Evolutionary conservation across 92 coral and sea anemone species (phyloP), one percentile per base, ranked within the genome.

Genomic region (Scolanthus callimorphus): DNA sequence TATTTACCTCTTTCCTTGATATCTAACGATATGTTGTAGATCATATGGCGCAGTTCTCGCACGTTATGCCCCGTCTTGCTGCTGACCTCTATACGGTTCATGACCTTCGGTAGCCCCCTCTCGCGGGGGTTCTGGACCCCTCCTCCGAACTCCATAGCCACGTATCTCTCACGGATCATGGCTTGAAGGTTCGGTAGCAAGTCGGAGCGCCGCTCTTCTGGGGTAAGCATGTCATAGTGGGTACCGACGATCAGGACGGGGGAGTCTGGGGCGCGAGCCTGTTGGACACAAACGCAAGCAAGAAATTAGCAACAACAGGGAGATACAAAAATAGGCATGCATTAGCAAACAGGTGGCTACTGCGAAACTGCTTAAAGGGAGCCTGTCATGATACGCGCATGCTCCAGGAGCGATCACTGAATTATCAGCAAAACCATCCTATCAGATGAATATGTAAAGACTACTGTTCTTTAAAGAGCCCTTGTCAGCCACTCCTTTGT

Each of bases 211-310:
- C 76, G 73, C 28, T 94, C 88, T 30, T 90, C 83, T 20, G 65
- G 58, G 2, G 90, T 73, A 28, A 94, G 55, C 66, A 82, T 66
- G 60, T 94, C 99, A 29, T 88, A 81, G 54, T 89, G 96, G 3
- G 99, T 94, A 10, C 99, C 99, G 1, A 94, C 99, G 50, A 94
- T 81, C 38, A 94, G 73, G 45, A 83, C 91, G 2, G 90, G 80
- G 3, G 99, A 94, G 43, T 94, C 99, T 10, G 96, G 96, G 0
- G 99, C 99, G 25, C 99, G 92, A 1, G 99, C 99, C 99, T 94
- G 66, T 17, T 10, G 17, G 17, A 34, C 6, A 34, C 41, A 34
- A 6, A 34, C 41, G 15, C 41, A n/a, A n/a, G n/a, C n/a, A n/a
- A n/a, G n/a, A n/a, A n/a, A n/a, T n/a, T n/a, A n/a, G n/a, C n/a